These are phyloP conservation scores for Chamaetylas fuelleborni DNA, from an alignment of 2,113 vertebrate genomes.

Conservation along the genomic window DNA sequence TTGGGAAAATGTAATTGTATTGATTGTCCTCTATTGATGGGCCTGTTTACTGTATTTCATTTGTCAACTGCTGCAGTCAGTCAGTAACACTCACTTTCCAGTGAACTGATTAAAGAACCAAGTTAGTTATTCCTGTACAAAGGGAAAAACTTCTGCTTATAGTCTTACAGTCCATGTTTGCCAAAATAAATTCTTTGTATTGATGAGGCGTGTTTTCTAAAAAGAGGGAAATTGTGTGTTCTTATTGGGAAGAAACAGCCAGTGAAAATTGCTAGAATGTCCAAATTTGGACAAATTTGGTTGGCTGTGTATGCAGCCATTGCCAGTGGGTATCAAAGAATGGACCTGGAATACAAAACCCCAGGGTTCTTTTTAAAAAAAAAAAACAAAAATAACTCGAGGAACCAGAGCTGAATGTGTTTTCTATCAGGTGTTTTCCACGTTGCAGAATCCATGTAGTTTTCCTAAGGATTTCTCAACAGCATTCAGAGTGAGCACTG, in stretches of 20 bases:
- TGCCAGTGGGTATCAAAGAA: not conserved
- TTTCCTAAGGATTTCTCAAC: not conserved
- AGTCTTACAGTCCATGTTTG: not conserved
- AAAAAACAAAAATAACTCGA: not conserved
- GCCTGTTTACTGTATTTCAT: not conserved
- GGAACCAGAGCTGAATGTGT: not conserved
- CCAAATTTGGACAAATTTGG: not conserved
- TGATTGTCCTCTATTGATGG: not conserved
- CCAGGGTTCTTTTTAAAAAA: not conserved
- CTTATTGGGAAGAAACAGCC: not conserved
- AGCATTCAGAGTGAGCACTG: not conserved
- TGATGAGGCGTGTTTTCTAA: not conserved
- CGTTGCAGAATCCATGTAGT: not conserved
- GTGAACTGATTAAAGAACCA: not conserved
- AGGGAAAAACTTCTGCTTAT: not conserved
- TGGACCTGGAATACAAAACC: not conserved
- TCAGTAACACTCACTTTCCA: not conserved
- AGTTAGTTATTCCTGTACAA: not conserved
- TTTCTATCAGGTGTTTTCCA: not conserved
- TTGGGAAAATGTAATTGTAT: not conserved
- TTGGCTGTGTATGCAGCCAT: not conserved
- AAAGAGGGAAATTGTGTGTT: not conserved
- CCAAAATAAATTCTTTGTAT: not conserved
- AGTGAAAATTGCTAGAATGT: not conserved
- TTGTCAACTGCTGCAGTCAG: not conserved